phyloP scores from a whole-genome alignment of 1,140 invertebrate species.

The Monomorium pharaonis region DNA sequence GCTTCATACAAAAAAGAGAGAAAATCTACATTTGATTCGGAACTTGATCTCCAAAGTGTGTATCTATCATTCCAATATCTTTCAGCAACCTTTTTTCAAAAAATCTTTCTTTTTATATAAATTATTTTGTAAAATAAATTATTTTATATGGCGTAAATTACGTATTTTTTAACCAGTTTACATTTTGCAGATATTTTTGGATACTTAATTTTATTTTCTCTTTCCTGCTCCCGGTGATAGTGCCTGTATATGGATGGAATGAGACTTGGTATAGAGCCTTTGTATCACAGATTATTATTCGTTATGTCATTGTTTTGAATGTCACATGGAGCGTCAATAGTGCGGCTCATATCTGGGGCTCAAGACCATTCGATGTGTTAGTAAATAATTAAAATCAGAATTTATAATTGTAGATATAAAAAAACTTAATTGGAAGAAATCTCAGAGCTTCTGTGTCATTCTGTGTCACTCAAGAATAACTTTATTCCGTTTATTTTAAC shows the following conservation, averaged over 20 bases:
- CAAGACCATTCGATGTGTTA: constrained; percentile 91
- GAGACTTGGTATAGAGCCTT: constrained; percentile 84
- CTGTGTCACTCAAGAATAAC: background rate
- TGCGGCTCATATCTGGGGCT: constrained; percentile 91
- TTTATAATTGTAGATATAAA: background rate
- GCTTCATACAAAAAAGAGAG: background rate
- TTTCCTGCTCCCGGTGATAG: constrained; percentile 90
- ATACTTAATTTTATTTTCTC: constrained; percentile 89
- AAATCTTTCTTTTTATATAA: background rate
- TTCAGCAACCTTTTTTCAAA: background rate
- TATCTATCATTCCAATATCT: background rate
- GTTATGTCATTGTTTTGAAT: constrained; percentile 89
- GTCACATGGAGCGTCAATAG: constrained; percentile 93
- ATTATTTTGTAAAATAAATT: background rate
- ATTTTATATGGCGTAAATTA: background rate
- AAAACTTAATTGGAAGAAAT: background rate
- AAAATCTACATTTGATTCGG: background rate
- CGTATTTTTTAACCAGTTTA: background rate
- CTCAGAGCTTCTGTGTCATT: background rate
- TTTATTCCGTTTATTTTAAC: background rate
- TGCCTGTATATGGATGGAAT: constrained; percentile 91
- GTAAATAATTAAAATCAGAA: background rate
- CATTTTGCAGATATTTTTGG: constrained; percentile 88
- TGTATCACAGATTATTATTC: constrained; percentile 86
- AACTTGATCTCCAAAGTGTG: background rate